A percentile compares a stretch with the other conserved stretches of the same genome.
These are phyloP conservation scores for Aproaerema taeniolella DNA, from an alignment of 2,888 invertebrate genomes.

Conservation along the genomic window DNA sequence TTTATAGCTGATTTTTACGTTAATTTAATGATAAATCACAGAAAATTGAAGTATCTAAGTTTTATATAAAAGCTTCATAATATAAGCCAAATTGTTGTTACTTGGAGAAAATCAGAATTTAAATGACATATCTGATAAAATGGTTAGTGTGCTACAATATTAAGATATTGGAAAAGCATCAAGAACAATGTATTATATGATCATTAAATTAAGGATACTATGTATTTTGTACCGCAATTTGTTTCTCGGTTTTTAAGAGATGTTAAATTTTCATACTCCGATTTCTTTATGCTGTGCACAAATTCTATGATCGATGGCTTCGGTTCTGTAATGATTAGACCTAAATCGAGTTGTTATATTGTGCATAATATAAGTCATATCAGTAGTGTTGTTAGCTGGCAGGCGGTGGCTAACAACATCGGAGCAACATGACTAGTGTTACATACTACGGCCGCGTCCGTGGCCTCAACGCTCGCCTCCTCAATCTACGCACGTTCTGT, in stretches of 20 bases:
- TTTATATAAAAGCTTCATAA: slow-evolving; percentile 53
- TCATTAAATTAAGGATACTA: slow-evolving; percentile 71
- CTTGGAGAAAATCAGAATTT: slow-evolving; percentile 76
- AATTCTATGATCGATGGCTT: slow-evolving; percentile 58
- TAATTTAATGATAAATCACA: slow-evolving; percentile 42
- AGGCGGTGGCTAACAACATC: slow-evolving; percentile 29
- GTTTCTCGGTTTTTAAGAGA: slow-evolving; percentile 73
- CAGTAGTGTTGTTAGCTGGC: slow-evolving; percentile 46
- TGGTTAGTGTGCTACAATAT: slow-evolving; percentile 78
- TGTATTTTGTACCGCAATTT: slow-evolving; percentile 73
- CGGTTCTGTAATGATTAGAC: slow-evolving; percentile 52
- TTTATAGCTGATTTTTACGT: slow-evolving; percentile 47
- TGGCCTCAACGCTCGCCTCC: too few species aligned
- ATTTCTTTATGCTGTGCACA: slow-evolving; percentile 71
- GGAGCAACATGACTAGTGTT: slow-evolving; percentile 24
- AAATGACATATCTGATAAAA: slow-evolving; percentile 77
- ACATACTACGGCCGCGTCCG: too few species aligned
- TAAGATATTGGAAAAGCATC: slow-evolving; percentile 65
- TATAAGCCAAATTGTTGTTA: slow-evolving; percentile 71
- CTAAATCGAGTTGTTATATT: slow-evolving; percentile 60
- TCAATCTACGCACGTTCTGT: too few species aligned
- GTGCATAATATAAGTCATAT: slow-evolving; percentile 60
- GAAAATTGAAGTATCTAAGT: slow-evolving; percentile 45
- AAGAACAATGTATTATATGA: slow-evolving; percentile 74
- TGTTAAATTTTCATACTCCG: slow-evolving; percentile 59